These are phyloP conservation scores for Euzophera pinguis DNA, from an alignment of 2,888 invertebrate genomes.

Conservation along the genomic window DNA sequence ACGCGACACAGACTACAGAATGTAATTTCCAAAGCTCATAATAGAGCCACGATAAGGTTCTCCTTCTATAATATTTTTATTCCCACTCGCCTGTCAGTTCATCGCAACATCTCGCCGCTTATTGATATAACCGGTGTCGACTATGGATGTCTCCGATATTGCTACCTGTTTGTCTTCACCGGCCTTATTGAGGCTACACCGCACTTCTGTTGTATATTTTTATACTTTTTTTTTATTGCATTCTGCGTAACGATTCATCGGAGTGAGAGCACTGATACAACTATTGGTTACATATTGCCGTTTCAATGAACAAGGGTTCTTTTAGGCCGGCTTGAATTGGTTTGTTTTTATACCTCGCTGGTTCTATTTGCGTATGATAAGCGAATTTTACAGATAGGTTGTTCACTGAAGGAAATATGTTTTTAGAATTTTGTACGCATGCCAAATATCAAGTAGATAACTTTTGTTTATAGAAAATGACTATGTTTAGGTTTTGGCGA, in stretches of 20 bases:
- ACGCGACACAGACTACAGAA: too few species aligned
- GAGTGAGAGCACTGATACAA: conserved; percentile 40
- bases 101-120: conserved; percentile 40
- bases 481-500: too few species aligned
- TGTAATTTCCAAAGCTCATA: too few species aligned
- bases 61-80: too few species aligned
- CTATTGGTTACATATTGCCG: conserved; percentile 48
- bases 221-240: conserved; percentile 45
- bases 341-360: conserved; percentile 40
- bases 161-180: conserved; percentile 61
- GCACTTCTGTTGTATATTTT: conserved; percentile 40
- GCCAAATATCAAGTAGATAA: too few species aligned
- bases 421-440: neutral
- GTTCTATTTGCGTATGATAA: conserved; percentile 30
- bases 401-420: neutral
- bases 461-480: too few species aligned
- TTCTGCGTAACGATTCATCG: conserved; percentile 44
- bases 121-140: conserved; percentile 53
- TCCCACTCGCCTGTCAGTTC: conserved; percentile 28
- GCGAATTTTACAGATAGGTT: conserved; percentile 24
- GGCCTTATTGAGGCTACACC: conserved; percentile 48
- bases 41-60: too few species aligned
- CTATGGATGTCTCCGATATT: conserved; percentile 57
- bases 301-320: conserved; percentile 35
- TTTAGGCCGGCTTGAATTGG: conserved; percentile 36